Percentiles rank a stretch among this genome's conserved stretches.
Evolutionary conservation across 1,140 invertebrate species (phyloP).

Genomic region (Caenorhabditis tropicalis): DNA sequence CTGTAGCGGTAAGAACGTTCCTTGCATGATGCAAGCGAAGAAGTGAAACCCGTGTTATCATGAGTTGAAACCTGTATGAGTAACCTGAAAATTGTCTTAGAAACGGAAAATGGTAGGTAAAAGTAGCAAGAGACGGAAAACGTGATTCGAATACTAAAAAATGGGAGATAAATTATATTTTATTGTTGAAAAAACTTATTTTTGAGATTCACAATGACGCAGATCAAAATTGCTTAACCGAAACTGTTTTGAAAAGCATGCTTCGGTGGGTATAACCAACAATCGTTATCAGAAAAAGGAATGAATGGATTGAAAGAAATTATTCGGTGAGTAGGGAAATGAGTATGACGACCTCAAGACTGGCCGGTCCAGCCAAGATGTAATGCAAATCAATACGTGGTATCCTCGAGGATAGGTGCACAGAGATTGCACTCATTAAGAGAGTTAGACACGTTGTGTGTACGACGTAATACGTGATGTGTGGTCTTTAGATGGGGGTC

Average conservation of each 20-base stretch:
- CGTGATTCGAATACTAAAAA: no score
- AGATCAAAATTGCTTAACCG: no score
- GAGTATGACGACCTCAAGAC: not conserved
- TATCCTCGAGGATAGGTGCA: not conserved
- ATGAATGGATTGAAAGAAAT: not conserved
- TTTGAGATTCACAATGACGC: no score
- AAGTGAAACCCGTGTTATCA: conserved; percentile 30
- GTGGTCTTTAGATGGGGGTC: not conserved
- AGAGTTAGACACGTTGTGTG: not conserved
- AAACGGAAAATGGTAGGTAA: no score
- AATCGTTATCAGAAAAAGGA: not conserved
- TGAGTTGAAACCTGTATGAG: not conserved
- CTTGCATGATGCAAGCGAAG: not conserved
- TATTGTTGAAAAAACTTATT: no score
- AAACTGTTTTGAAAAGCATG: no score
- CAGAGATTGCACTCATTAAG: not conserved
- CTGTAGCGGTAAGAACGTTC: not conserved
- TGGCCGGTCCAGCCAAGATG: not conserved
- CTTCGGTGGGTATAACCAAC: no score
- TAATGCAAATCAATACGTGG: not conserved
- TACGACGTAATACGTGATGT: no score
- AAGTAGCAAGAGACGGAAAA: no score
- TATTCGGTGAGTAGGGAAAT: not conserved
- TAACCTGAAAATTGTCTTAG: not conserved
- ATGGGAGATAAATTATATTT: no score